Evolutionary conservation across 1,140 invertebrate species (phyloP).

Genomic region (Drosophila bifasciata): DNA sequence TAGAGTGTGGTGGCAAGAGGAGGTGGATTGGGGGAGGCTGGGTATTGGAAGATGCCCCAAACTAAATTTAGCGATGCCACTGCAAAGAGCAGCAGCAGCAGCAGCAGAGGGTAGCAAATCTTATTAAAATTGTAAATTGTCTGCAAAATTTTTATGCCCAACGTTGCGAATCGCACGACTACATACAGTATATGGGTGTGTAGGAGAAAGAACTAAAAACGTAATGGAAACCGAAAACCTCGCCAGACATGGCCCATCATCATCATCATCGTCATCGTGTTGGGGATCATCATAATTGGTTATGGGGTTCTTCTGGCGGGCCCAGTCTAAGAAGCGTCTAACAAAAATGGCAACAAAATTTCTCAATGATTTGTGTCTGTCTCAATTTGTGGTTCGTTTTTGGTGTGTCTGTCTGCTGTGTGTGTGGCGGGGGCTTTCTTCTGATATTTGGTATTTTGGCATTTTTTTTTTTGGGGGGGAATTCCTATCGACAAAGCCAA

Average conservation of each 20-base stretch:
- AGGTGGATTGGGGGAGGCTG: too few relatives aligned
- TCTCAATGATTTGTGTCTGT: constrained; percentile 24
- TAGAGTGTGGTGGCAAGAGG: background rate
- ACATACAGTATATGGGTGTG: background rate
- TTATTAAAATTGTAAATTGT: constrained; percentile 81
- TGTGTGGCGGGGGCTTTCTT: constrained; percentile 4
- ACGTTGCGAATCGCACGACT: constrained; percentile 55
- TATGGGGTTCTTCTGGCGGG: constrained; percentile 53
- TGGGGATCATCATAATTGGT: constrained; percentile 38
- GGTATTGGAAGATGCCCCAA: constrained; percentile 14
- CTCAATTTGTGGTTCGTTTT: background rate
- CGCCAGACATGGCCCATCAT: constrained; percentile 53
- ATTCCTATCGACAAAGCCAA: constrained; percentile 70
- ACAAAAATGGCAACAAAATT: constrained; percentile 72
- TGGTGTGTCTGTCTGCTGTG: constrained; percentile 1
- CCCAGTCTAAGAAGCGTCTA: constrained; percentile 73
- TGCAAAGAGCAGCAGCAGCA: background rate
- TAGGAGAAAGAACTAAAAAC: constrained; percentile 17
- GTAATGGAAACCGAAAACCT: constrained; percentile 73
- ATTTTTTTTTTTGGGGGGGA: constrained; percentile 53
- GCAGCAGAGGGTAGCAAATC: constrained; percentile 33
- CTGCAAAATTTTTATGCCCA: constrained; percentile 71
- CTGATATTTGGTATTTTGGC: constrained; percentile 22
- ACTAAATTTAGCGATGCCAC: constrained; percentile 65
- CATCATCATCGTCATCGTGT: constrained; percentile 14